Base-by-base conservation (phyloP, 2,113 vertebrate species). In the Gasterosteus nipponicus region DNA sequence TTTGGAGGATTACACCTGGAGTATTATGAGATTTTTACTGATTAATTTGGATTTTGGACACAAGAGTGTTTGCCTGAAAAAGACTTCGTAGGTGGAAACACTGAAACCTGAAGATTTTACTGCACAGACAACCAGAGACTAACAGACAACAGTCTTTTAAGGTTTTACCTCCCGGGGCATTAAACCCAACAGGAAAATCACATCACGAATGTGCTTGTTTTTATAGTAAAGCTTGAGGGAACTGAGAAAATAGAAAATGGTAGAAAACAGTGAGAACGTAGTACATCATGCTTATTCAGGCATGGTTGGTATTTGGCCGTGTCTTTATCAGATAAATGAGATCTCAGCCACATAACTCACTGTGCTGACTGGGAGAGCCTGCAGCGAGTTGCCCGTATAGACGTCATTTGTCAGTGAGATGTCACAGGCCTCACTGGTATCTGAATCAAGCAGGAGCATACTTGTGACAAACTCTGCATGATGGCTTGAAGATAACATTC, bases 331-430 rank as follows among this genome's bases (percentile, higher is more conserved):
- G 18, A 16, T 47, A 44, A 77, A 49, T 53, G 12, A 41, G 53
- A 88, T 80, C 72, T 80, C 15, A 73, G 46, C 44, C 58, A 57
- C 61, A 19, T 10, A 53, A 47, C 22, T 70, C 22, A 3, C 65
- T 14, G 1, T 77, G 77, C 46, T 69, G 66, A 44, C 8, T 33
- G 58, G 65, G 74, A 72, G 65, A 62, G 10, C 67, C 69, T 75
- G 9, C 14, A 10, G 57, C 49, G 67, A 71, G 15, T 62, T 44
- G 9, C 47, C 18, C 47, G 7, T 33, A 47, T 5, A 47, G 44
- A 68, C 68, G 74, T 80, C 5, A 66, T 75, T 78, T 75, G 42
- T 85, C 80, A 86, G 15, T 7, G 4, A 68, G 29, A 42, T 86
- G 80, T 74, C 75, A 46, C 12, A 62, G 44, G 38, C 44, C 1